Base-by-base conservation (phyloP, 1,140 invertebrate species). In the Drosophila quadrilineata region DNA sequence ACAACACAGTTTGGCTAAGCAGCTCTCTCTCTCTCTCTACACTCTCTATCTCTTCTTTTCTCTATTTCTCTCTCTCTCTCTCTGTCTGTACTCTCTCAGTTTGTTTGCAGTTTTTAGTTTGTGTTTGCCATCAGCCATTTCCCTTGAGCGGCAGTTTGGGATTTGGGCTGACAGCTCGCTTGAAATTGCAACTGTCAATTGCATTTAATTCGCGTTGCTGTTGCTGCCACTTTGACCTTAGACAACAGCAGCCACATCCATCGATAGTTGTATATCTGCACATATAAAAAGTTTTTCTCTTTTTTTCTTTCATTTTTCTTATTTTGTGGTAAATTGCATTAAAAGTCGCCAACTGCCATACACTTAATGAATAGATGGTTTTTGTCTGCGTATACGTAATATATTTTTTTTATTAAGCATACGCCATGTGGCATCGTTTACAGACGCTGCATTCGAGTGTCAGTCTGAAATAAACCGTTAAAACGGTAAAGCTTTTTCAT, bases 101-200 rank as follows among this genome's bases (percentile, higher is more conserved):
- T n/a, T n/a, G 38, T 59, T 45, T 48, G 21, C 24, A 56, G 33
- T 54, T 28, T 57, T 63, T 48, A 24, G 50, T 75, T 64, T 22
- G 22, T 46, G 29, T 50, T 29, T 35, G 24, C 45, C 35, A 56
- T 59, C 49, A 63, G 63, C 43, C 54, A 31, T 35, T 64, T 56
- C 54, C 35, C 49, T 36, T 53, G 56, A 62, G 60, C 69, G 71
- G 68, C 48, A 71, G 54, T 75, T 65, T 71, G 80, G 79, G 79
- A 85, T 85, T 85, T 79, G 62, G 74, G 29, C 56, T 85, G 79
- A 85, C 79, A 85, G 79, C 67, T 70, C 73, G 79, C 64, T 85
- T 67, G 75, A 85, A 85, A 85, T 85, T 85, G 80, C 79, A 73
- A 85, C 79, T 85, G 79, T 85, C 79, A 85, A 85, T 85, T 85